These are phyloP conservation scores for Drosophila paucipuncta DNA, from an alignment of 2,888 invertebrate species.

Conservation along the genomic window DNA sequence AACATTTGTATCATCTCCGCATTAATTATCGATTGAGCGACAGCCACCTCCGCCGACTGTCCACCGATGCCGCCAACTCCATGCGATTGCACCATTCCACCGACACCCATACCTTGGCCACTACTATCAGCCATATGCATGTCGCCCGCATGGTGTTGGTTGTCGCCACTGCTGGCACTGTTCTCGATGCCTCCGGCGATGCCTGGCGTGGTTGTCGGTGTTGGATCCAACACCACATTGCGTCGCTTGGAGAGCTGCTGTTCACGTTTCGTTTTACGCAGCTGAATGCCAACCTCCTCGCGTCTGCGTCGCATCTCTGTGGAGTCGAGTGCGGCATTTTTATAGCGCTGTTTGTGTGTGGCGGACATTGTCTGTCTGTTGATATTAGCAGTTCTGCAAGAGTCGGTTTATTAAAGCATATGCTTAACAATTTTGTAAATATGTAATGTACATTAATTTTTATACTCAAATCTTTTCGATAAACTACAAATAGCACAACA, in stretches of 20 bases:
- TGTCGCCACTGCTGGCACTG: slow-evolving; percentile 43
- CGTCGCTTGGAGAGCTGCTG: slow-evolving; percentile 96
- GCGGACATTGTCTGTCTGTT: slow-evolving; percentile 88
- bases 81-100: slow-evolving; percentile 18
- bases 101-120: slow-evolving; percentile 35
- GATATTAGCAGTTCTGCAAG: slow-evolving; percentile 22
- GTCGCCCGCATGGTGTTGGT: slow-evolving; percentile 83
- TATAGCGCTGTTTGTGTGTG: slow-evolving; percentile 95
- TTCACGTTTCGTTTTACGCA: slow-evolving; percentile 97
- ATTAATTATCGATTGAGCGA: slow-evolving; percentile 76
- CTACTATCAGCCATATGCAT: slow-evolving; percentile 72
- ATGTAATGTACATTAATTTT: background rate
- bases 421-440: background rate
- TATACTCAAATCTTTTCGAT: background rate
- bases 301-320: slow-evolving; percentile 95
- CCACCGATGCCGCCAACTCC: slow-evolving; percentile 14
- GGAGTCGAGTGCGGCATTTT: slow-evolving; percentile 96
- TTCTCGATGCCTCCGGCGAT: slow-evolving; percentile 78
- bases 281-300: slow-evolving; percentile 98
- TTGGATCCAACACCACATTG: slow-evolving; percentile 88
- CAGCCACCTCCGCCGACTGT: slow-evolving; percentile 42
- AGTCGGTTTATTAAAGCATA: background rate
- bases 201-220: slow-evolving; percentile 82
- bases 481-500: background rate
- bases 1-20: slow-evolving; percentile 94